Conservation (phyloP, 2,797 vertebrate species). For the Spizella passerina region DNA sequence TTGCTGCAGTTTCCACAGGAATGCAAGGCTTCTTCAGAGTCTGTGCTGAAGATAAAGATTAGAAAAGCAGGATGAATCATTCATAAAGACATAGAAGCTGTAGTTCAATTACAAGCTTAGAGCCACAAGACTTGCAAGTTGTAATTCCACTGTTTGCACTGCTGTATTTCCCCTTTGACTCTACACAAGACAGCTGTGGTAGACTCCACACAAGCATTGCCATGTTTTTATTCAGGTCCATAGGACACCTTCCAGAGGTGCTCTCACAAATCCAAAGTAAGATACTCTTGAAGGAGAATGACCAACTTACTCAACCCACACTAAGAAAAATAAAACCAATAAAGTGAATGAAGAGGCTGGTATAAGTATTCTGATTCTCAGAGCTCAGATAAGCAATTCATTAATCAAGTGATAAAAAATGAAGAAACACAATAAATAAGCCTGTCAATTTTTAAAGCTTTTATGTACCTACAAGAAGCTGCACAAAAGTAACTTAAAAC, state of each 20-base stretch:
- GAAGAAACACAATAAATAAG: neutral
- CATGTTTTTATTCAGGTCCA: neutral
- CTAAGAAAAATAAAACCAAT: neutral
- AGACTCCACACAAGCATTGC: neutral
- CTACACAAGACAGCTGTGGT: neutral
- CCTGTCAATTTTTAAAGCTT: neutral
- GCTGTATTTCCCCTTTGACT: accelerated
- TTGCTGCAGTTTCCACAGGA: neutral
- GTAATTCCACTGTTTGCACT: accelerated
- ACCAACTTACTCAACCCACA: neutral
- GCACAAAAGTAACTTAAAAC: neutral
- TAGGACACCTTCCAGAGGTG: neutral
- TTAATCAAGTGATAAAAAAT: neutral
- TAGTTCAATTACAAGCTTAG: neutral
- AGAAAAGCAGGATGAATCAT: constrained; percentile 11
- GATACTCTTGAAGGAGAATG: neutral
- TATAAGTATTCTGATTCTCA: neutral
- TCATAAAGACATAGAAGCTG: neutral
- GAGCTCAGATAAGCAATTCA: neutral
- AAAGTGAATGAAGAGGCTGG: neutral
- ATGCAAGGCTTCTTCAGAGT: neutral
- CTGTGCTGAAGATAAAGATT: neutral
- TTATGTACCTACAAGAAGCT: neutral
- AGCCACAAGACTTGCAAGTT: neutral
- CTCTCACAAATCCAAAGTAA: neutral